Evolutionary conservation across 2,797 vertebrate genomes (phyloP), one percentile per base, ranked within the genome.

Genomic region (Cirrhinus molitorella): DNA sequence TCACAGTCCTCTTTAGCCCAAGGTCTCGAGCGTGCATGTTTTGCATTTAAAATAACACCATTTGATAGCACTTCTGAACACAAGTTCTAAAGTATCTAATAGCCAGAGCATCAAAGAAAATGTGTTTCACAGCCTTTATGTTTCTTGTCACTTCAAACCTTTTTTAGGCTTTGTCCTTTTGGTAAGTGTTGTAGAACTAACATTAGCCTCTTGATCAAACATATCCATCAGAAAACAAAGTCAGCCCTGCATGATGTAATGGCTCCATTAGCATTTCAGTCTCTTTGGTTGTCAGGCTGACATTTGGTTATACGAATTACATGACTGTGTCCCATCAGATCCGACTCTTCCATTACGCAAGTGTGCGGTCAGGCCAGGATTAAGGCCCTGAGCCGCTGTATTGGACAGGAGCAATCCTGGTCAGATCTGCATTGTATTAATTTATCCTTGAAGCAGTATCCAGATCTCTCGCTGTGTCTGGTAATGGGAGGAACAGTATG

Each of bases 351-450:
- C 80, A 82, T 74, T 74, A 82, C 80, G n/a, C 80, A 53, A 23
- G 31, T 47, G 70, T 82, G 80, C 47, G 70, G 80, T 82, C 13
- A 10, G 68, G 68, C 37, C 40, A 12, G 80, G 80, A 73, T 81
- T 81, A 81, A 61, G 57, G 21, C 57, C 89, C 89, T 93, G 92
- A 93, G 93, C 93, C 90, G 80, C 74, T 86, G 89, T 63, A 89
- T 89, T 83, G 89, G 87, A 80, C 77, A 89, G 90, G 91, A 86
- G 85, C 88, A 85, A 83, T 90, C 66, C 17, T 84, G 92, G 92
- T 93, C 92, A 93, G 89, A 92, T 91, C 92, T 93, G 92, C 87
- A 83, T 92, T 91, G 89, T 92, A 92, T 95, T 95, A 94, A 91
- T 90, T 80, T 90, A 87, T 92, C 91, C 91, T 93, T 92, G 88